Evolutionary conservation across 2,888 invertebrate species (phyloP).

Genomic region (Lasioglossum lativentre): DNA sequence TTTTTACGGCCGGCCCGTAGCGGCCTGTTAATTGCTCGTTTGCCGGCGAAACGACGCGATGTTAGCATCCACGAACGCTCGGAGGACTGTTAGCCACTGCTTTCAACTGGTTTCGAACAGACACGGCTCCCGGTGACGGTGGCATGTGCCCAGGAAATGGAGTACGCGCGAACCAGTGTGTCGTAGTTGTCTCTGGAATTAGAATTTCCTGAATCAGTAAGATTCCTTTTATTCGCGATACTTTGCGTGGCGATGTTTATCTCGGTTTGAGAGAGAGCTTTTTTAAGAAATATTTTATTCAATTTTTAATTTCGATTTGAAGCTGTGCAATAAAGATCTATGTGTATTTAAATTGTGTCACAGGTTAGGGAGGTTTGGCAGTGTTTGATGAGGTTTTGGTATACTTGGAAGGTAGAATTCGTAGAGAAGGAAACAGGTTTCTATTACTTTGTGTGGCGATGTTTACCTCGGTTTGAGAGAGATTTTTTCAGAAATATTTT

Average conservation of each 20-base stretch:
- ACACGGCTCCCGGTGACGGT: neutral
- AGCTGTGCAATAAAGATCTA: neutral
- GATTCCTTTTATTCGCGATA: too few species aligned
- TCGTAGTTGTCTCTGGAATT: neutral
- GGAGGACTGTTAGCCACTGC: neutral
- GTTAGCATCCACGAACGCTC: conserved; percentile 12
- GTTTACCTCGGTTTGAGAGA: too few species aligned
- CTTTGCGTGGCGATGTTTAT: too few species aligned
- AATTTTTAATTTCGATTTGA: neutral
- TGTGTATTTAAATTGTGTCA: neutral
- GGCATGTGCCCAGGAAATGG: neutral
- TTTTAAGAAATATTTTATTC: neutral
- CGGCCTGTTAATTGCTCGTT: conserved; percentile 4
- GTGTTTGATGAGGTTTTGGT: neutral
- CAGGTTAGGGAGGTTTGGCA: neutral
- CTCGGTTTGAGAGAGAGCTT: too few species aligned
- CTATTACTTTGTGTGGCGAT: too few species aligned
- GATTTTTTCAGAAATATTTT: neutral
- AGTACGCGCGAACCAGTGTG: neutral
- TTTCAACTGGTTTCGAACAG: neutral
- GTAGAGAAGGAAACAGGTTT: too few species aligned
- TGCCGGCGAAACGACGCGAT: conserved; percentile 6
- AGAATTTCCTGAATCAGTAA: neutral
- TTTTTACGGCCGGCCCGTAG: conserved; percentile 21
- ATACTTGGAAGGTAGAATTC: too few species aligned